These are phyloP conservation scores for Bubo bubo DNA, from an alignment of 2,113 vertebrate species.

Conservation along the genomic window DNA sequence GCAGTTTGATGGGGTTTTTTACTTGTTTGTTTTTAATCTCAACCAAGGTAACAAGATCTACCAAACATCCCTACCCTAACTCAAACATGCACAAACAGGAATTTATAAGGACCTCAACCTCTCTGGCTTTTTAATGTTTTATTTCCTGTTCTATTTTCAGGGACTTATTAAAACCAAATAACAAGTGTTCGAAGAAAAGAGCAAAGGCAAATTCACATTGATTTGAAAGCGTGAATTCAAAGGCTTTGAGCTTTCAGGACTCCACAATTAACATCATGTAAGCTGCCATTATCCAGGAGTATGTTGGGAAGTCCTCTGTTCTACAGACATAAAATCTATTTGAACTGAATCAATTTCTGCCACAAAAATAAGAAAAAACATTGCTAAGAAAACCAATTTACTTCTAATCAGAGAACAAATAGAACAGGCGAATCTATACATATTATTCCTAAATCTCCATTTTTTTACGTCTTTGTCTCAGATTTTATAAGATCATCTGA, in stretches of 20 bases:
- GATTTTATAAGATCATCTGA: neutral
- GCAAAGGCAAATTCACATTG: neutral
- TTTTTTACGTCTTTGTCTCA: neutral
- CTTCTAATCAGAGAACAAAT: neutral
- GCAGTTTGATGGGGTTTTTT: neutral
- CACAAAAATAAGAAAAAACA: neutral
- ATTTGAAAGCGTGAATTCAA: neutral
- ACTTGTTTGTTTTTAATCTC: neutral
- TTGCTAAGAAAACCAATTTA: neutral
- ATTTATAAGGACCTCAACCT: neutral
- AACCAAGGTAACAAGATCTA: neutral
- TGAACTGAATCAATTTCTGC: neutral
- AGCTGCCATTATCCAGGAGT: neutral
- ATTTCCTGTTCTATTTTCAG: neutral
- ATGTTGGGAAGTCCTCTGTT: neutral
- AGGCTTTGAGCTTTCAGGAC: neutral
- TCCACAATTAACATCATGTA: neutral
- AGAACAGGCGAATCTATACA: neutral
- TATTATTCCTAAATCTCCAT: neutral
- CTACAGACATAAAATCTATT: neutral
- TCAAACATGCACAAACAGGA: neutral
- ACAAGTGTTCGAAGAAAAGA: neutral
- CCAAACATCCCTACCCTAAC: neutral
- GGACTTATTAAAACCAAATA: neutral
- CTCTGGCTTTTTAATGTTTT: neutral